phyloP scores from a whole-genome alignment of 2,888 invertebrate genomes.

The Hyles lineata region DNA sequence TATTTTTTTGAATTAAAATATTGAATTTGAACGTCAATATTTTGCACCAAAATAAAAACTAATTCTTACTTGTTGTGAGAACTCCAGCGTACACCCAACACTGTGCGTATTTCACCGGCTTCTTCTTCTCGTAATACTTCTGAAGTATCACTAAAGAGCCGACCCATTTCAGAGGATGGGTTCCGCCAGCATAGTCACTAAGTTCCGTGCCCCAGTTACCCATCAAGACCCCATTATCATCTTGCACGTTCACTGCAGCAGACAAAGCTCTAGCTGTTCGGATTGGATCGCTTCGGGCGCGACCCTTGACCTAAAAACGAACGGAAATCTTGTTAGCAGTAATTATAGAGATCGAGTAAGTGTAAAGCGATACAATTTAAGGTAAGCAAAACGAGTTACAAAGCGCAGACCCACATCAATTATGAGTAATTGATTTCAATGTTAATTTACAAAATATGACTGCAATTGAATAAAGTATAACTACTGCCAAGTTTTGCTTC shows the following conservation, averaged over 20 bases:
- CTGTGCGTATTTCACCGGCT: slow-evolving; percentile 96
- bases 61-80: slow-evolving; percentile 89
- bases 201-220: slow-evolving; percentile 95
- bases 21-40: background rate
- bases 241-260: slow-evolving; percentile 94
- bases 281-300: slow-evolving; percentile 91
- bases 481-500: background rate
- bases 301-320: slow-evolving; percentile 75
- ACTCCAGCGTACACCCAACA: slow-evolving; percentile 98
- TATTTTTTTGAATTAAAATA: no score
- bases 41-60: background rate
- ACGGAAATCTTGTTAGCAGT: slow-evolving; percentile 27
- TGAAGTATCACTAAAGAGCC: slow-evolving; percentile 95
- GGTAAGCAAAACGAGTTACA: background rate
- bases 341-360: slow-evolving; percentile 10
- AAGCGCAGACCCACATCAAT: background rate
- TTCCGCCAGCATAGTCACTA: slow-evolving; percentile 93
- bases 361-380: background rate
- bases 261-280: slow-evolving; percentile 91
- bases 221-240: slow-evolving; percentile 93
- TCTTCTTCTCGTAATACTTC: slow-evolving; percentile 92
- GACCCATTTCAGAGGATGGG: slow-evolving; percentile 95
- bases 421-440: slow-evolving; percentile 2
- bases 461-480: background rate
- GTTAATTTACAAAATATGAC: background rate